phyloP scores from a whole-genome alignment of 2,888 invertebrate species.

The Kryphioiulus occultus region DNA sequence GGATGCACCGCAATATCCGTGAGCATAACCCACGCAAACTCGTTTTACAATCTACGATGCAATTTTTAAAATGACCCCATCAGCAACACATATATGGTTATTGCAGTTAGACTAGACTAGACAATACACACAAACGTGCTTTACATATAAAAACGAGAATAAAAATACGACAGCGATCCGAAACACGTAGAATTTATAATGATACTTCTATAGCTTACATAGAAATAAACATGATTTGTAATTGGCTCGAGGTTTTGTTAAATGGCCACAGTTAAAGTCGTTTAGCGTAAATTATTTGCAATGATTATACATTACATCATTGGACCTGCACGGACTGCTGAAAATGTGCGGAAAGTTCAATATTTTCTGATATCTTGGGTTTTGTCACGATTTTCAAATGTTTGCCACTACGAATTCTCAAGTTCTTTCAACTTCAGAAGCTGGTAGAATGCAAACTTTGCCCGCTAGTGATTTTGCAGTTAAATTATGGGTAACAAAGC shows the following conservation, averaged over 20 bases:
- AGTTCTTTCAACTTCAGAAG: no score
- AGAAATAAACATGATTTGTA: no score
- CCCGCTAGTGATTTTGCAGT: no score
- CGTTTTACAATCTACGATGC: not conserved
- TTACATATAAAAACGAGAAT: not conserved
- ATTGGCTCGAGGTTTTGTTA: not conserved
- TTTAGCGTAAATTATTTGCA: not conserved
- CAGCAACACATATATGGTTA: not conserved
- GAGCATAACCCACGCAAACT: not conserved
- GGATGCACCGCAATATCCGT: not conserved
- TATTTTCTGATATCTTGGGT: not conserved
- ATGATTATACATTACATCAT: not conserved
- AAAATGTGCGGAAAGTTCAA: not conserved
- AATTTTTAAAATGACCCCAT: not conserved
- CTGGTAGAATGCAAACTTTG: no score
- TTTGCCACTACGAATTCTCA: no score
- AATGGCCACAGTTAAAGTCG: not conserved
- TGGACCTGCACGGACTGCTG: not conserved
- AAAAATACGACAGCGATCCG: not conserved
- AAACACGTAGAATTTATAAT: not conserved
- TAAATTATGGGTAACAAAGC: no score
- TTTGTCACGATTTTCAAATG: no score
- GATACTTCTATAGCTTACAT: not conserved
- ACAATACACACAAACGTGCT: not conserved
- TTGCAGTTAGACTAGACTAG: slow-evolving; percentile 26